Evolutionary conservation across 2,888 invertebrate genomes (phyloP).

Genomic region (Germaria angustata): DNA sequence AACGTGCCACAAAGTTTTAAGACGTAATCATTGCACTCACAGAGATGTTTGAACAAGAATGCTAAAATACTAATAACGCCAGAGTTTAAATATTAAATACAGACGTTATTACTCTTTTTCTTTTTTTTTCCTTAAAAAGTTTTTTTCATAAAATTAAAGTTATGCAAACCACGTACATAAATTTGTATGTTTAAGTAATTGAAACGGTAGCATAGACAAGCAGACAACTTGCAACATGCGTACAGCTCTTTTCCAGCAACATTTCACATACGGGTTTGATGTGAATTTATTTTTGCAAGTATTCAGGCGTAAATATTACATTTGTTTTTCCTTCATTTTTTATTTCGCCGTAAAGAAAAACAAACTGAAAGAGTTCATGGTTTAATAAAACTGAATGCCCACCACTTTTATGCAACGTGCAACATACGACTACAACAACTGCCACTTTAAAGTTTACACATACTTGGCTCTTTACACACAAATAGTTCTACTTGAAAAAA

Average conservation of each 20-base stretch:
- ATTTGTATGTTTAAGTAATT: conserved; percentile 35
- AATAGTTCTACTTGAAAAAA: conserved; percentile 16
- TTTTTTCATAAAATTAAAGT: conserved; percentile 32
- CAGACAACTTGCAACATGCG: conserved; percentile 36
- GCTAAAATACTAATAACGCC: not conserved
- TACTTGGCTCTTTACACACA: conserved; percentile 8
- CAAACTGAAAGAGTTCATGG: conserved; percentile 45
- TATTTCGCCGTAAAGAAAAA: conserved; percentile 4
- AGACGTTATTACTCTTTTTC: not conserved
- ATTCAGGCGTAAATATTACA: conserved; percentile 41
- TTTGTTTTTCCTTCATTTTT: conserved; percentile 1
- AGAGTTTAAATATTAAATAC: not conserved
- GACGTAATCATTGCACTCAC: not conserved
- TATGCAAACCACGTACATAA: conserved; percentile 60
- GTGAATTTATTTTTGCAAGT: conserved; percentile 20
- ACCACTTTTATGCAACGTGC: conserved; percentile 53
- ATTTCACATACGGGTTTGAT: not conserved
- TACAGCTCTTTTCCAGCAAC: not conserved
- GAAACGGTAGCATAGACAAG: conserved; percentile 55
- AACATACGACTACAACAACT: conserved; percentile 29
- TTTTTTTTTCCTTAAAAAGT: not conserved
- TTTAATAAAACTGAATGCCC: conserved; percentile 48
- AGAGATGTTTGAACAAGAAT: not conserved
- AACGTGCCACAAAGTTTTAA: conserved; percentile 48
- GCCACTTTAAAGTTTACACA: conserved; percentile 40